Base-by-base conservation (phyloP, 2,113 vertebrate species). In the Lepus europaeus region DNA sequence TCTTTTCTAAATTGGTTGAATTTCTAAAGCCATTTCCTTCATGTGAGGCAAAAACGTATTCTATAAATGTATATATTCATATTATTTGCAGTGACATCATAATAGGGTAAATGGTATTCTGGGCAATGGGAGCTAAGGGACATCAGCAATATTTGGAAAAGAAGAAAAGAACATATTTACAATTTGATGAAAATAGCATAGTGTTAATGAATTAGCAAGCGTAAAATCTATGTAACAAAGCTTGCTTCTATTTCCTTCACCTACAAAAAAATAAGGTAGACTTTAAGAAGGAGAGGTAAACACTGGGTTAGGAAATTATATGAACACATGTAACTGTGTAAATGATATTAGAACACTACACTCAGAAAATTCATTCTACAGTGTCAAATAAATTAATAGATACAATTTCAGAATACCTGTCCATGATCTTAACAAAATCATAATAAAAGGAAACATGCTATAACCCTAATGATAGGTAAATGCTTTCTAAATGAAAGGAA, bases 321-420 rank as follows among this genome's bases (percentile, higher is more conserved):
- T 76, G 3, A 89, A 91, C 6, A 20, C 20, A 31, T 64, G 9
- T 33, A 91, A 53, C 85, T 87, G 17, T 53, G 70, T 78, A 81
- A 72, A 64, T 93, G 88, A 94, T 9, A 85, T 94, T 73, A 93
- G 31, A n/a, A 85, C 36, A 87, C 45, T 68, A 91, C 93, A 8
- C 49, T 59, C 36, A 89, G 69, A 73, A 93, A 89, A 96, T 80
- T 3, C 78, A 85, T 87, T 20, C 29, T 84, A 51, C 8, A 59
- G 23, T 78, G 49, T 73, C 87, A 96, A 91, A 61, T 79, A 49
- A 96, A 94, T 91, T 87, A 61, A 96, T 84, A 79, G 61, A 17
- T 95, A 9, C 87, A 93, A 96, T 88, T 91, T 96, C 63, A 96
- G 61, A 93, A 92, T 78, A 93, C 56, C 66, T 96, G 77, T 90